These are phyloP conservation scores for Perognathus longimembris DNA, from an alignment of 2,113 vertebrate genomes.

Conservation along the genomic window DNA sequence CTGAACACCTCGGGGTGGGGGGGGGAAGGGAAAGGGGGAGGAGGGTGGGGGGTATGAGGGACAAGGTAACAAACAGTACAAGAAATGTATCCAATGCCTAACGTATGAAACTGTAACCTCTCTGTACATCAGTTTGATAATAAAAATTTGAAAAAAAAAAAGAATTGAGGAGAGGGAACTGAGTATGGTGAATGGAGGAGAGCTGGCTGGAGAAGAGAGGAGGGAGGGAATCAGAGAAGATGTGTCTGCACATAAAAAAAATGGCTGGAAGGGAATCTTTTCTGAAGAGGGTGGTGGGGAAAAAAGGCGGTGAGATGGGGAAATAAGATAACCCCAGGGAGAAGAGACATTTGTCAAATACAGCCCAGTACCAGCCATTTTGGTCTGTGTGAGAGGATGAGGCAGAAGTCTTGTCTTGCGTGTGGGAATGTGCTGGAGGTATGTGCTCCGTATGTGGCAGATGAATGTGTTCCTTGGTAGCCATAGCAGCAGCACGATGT, in stretches of 20 bases:
- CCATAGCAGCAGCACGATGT: neutral
- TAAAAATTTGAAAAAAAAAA: no score
- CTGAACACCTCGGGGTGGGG: no score
- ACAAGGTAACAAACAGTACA: no score
- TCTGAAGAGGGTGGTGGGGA: neutral
- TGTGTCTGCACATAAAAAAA: neutral
- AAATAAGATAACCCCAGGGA: neutral
- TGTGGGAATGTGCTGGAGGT: neutral
- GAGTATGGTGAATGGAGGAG: neutral
- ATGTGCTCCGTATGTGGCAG: neutral
- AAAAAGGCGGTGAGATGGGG: neutral
- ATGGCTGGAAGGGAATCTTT: neutral
- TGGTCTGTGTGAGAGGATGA: neutral
- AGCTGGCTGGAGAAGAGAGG: neutral
- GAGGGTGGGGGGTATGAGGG: no score
- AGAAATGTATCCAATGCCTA: no score
- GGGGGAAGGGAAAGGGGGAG: no score
- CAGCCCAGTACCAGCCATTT: neutral
- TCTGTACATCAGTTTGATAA: no score
- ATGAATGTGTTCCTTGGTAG: neutral
- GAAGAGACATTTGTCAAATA: neutral
- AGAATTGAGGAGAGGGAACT: neutral
- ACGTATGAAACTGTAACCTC: no score
- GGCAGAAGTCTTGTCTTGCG: neutral
- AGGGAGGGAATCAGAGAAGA: neutral